Evolutionary conservation across 1,140 invertebrate genomes (phyloP).

Genomic region (Formica exsecta): DNA sequence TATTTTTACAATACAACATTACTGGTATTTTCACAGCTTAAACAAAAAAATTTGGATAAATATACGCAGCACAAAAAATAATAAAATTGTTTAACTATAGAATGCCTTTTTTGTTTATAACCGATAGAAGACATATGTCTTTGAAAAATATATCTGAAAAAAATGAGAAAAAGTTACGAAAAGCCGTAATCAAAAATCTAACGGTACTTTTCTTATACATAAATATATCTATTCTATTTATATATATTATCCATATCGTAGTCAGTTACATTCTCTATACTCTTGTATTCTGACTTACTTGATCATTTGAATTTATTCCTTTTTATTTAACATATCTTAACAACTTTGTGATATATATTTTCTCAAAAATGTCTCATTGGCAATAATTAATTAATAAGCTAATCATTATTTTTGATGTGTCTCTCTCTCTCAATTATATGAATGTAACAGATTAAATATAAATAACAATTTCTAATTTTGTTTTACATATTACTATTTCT

Average conservation of each 20-base stretch:
- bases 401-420: not conserved
- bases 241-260: not conserved
- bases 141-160: not conserved
- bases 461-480: constrained; percentile 1
- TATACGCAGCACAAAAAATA: not conserved
- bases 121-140: not conserved
- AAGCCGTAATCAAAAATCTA: no score
- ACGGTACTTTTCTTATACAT: no score
- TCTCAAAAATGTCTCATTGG: not conserved
- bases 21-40: not conserved
- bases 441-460: not conserved
- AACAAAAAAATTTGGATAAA: not conserved
- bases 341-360: constrained; percentile 20
- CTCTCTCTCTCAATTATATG: not conserved
- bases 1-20: not conserved
- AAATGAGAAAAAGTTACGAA: not conserved
- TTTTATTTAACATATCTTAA: constrained; percentile 1
- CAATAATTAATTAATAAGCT: not conserved
- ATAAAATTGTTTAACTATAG: not conserved
- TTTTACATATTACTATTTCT: not conserved
- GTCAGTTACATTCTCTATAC: not conserved
- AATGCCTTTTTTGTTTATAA: not conserved
- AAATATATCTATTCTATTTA: no score
- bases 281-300: not conserved
- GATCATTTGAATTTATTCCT: not conserved